These are phyloP conservation scores for Enteromius paludinosus DNA, from an alignment of 2,797 vertebrate species.

Conservation along the genomic window DNA sequence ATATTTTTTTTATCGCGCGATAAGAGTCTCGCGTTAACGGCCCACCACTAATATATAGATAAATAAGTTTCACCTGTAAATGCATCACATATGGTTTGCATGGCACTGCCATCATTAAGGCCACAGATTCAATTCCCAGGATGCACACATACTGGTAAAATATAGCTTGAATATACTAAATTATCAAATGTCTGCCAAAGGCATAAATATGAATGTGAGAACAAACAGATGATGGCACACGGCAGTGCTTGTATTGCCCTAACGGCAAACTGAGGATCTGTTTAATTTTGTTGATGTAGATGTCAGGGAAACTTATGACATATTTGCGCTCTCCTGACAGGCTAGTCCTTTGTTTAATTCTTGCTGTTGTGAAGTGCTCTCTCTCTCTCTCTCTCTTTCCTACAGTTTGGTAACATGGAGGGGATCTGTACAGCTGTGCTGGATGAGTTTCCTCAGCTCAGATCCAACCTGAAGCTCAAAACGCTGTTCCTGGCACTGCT, in stretches of 20 bases:
- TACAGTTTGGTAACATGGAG: conserved; percentile 87
- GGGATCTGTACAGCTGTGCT: conserved; percentile 84
- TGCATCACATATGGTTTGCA: neutral
- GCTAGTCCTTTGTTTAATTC: neutral
- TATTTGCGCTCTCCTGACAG: conserved; percentile 3
- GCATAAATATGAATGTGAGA: neutral
- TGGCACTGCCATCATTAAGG: neutral
- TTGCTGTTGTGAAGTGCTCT: neutral
- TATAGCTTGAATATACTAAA: neutral
- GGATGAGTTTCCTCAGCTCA: conserved; percentile 81
- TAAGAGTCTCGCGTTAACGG: too few relatives aligned
- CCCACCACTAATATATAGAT: neutral
- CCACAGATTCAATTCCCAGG: neutral
- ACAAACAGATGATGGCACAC: conserved; percentile 3
- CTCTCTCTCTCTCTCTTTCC: conserved; percentile 25
- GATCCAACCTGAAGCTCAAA: conserved; percentile 72
- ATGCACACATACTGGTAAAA: neutral
- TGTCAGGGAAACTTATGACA: conserved; percentile 1
- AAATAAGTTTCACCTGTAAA: neutral
- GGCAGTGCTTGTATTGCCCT: neutral
- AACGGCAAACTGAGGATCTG: neutral
- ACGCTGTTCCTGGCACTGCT: conserved; percentile 74
- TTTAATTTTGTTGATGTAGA: conserved; percentile 20
- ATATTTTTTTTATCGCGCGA: too few relatives aligned
- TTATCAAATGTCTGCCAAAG: neutral